Base-by-base conservation (phyloP, 2,888 invertebrate species). In the Chrysolina oricalcia region DNA sequence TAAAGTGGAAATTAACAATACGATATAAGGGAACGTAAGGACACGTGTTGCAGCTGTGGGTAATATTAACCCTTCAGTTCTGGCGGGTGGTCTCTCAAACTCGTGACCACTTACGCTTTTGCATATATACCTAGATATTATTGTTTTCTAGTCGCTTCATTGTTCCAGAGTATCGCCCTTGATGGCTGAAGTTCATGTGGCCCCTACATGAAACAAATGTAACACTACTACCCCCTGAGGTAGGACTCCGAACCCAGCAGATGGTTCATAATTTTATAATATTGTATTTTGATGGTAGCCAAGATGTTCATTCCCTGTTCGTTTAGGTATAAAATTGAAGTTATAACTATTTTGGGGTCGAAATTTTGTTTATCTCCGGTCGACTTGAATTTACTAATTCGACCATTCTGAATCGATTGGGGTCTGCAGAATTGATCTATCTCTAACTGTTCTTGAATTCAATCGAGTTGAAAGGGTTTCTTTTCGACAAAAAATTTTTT, bases 51-150 rank as follows among this genome's bases (percentile, higher is more conserved):
- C 59, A 59, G 59, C 59, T 59, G 59, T 10, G 35, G 35, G 13
- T n/a, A 59, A 59, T 27, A 59, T 59, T 59, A 35, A 59, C 59
- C 59, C 59, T 17, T 17, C 17, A 59, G 59, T 11, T 35, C 27
- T 27, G 59, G 59, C 59, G 59, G 59, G 59, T 59, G 59, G 59
- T 35, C 59, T 27, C 35, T 27, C 15, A n/a, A 27, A 17, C 27
- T n/a, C 59, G 59, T 59, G 59, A n/a, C 27, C 59, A 59, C 59
- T 59, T 9, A 50, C 9, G 19, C 6, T 50, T 50, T 50, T 50
- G 50, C 50, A n/a, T n/a, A n/a, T n/a, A n/a, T 59, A 59, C 59
- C 59, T 59, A 46, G 59, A 35, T 59, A 35, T 23, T n/a, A 59
- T 59, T 59, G 59, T 59, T 59, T 27, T n/a, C 27, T 15, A 27